Percentiles rank a stretch among this genome's conserved stretches.
phyloP scores from a whole-genome alignment of 2,888 invertebrate genomes.

The Athalia circularis region DNA sequence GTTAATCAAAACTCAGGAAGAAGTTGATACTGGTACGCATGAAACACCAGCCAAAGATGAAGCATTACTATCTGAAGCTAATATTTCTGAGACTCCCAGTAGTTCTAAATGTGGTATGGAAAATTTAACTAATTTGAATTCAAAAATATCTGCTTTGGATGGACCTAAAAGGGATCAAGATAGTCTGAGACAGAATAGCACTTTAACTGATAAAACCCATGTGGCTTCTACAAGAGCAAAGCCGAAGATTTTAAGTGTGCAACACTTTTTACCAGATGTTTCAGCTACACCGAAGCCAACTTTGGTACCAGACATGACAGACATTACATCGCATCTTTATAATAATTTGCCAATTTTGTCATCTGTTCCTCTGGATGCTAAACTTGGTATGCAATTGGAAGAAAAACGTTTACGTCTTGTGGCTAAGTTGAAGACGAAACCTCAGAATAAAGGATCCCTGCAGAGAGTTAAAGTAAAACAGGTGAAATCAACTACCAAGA shows the following conservation, averaged over 20 bases:
- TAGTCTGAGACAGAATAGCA: constrained; percentile 11
- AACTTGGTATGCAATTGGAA: constrained; percentile 59
- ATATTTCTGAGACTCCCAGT: constrained; percentile 69
- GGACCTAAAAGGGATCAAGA: constrained; percentile 51
- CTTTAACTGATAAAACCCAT: constrained; percentile 5
- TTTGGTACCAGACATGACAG: background rate
- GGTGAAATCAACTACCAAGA: constrained; percentile 15
- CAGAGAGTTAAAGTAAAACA: background rate
- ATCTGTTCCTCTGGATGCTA: constrained; percentile 47
- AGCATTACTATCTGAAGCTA: constrained; percentile 59
- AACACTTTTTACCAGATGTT: constrained; percentile 50
- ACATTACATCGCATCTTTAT: background rate
- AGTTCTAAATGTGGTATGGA: constrained; percentile 67
- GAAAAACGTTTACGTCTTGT: constrained; percentile 65
- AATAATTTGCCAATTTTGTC: background rate
- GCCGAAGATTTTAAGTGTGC: constrained; percentile 56
- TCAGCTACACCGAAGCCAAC: constrained; percentile 46
- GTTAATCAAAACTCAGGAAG: constrained; percentile 53
- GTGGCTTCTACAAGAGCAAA: background rate
- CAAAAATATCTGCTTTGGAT: constrained; percentile 66
- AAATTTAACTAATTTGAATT: constrained; percentile 64
- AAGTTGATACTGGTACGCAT: constrained; percentile 40
- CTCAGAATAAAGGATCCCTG: constrained; percentile 24
- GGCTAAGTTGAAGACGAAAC: constrained; percentile 57
- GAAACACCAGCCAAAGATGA: constrained; percentile 70